Conservation (phyloP, 2,888 invertebrate species). For the Muscina levida region DNA sequence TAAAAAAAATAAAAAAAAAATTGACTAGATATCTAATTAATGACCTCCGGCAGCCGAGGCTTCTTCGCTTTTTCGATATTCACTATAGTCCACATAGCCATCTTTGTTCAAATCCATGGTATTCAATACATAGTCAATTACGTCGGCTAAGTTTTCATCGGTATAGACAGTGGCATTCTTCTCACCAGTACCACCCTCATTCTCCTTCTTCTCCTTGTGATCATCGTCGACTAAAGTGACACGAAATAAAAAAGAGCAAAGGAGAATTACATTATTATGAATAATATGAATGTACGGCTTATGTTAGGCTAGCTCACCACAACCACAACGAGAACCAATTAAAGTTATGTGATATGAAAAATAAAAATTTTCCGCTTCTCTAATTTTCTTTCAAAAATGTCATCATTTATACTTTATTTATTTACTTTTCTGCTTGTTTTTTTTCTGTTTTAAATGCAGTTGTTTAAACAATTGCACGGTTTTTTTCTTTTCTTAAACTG, state of each 20-base stretch:
- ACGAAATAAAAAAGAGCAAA: neutral
- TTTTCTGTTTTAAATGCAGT: conserved; percentile 60
- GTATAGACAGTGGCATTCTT: conserved; percentile 80
- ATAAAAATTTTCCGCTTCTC: conserved; percentile 60
- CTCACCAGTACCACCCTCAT: conserved; percentile 47
- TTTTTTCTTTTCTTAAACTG: conserved; percentile 60
- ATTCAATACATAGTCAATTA: conserved; percentile 84
- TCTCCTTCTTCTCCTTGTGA: conserved; percentile 24
- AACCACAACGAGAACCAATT: conserved; percentile 59
- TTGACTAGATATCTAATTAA: conserved; percentile 60
- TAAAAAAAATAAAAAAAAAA: conserved; percentile 18
- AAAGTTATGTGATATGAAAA: conserved; percentile 66
- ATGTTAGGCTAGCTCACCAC: conserved; percentile 68
- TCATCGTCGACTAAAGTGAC: conserved; percentile 29
- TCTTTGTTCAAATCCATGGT: conserved; percentile 87
- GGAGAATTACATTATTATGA: neutral
- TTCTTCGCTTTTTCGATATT: conserved; percentile 80
- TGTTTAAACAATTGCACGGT: conserved; percentile 65
- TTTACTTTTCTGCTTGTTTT: conserved; percentile 42
- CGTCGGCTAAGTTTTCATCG: conserved; percentile 81
- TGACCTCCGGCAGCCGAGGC: conserved; percentile 65
- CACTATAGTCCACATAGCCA: conserved; percentile 86
- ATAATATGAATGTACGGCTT: conserved; percentile 1
- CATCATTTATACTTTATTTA: conserved; percentile 61
- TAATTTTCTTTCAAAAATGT: conserved; percentile 58